Base-by-base conservation (phyloP, 1,140 invertebrate genomes). In the Cyclargus thomasi region DNA sequence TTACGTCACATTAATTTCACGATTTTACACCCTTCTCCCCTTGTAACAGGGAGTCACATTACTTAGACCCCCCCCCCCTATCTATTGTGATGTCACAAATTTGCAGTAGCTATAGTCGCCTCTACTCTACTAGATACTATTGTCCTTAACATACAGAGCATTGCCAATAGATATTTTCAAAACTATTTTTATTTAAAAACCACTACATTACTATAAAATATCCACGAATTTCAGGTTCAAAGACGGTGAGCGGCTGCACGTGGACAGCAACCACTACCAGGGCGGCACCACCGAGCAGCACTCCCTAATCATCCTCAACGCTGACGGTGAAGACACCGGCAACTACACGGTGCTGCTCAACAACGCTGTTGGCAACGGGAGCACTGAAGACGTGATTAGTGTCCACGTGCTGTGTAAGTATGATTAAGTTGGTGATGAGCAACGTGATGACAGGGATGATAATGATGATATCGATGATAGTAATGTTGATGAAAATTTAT, bases 351-450 rank as follows among this genome's bases (percentile, higher is more conserved):
- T 96, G 79, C 88, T 94, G 63, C 90, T 97, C 20, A 92, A 94
- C 65, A 98, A 98, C 78, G 91, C 90, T 16, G 94, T 97, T 35
- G 95, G 95, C 1, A 89, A 92, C 57, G 93, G 94, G 16, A 93
- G 92, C 62, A 95, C 95, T n/a, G 91, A 94, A 22, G 93, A 94
- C 63, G 91, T 86, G 72, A 93, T 96, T 64, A 92, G 93, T 71
- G 93, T 97, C 53, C 94, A 95, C 79, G 94, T 97, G 59, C 91
- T 96, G 68, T 96, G 96, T 97, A 93, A 94, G 95, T 94, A 67
- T 74, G 4, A 57, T 22, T 10, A 11, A 20, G 20, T 5, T 35
- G 29, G 29, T 5, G 29, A 35, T 5, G 29, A 35, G 3, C 3
- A 35, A 5, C 3, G 8, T 5, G 29, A 35, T 35, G 8, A 8